Percentiles rank a stretch among this genome's conserved stretches.
phyloP scores from a whole-genome alignment of 2,888 invertebrate genomes.

The Eudemis profundana region DNA sequence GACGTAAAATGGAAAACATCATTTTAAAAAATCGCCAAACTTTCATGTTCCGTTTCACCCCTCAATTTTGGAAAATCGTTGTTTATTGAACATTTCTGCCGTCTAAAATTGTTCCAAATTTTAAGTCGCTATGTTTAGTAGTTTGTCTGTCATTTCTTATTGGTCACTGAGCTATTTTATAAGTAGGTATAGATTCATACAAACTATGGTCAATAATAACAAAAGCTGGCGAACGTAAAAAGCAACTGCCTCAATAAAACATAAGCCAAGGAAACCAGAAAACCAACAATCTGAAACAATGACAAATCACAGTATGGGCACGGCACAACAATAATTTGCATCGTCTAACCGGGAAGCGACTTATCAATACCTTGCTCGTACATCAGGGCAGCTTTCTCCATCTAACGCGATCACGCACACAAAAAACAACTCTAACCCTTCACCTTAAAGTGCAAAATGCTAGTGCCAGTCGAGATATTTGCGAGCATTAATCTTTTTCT shows the following conservation, averaged over 20 bases:
- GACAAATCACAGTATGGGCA: constrained; percentile 43
- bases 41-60: too few relatives aligned
- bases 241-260: not conserved
- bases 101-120: too few relatives aligned
- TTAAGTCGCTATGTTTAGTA: too few relatives aligned
- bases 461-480: constrained; percentile 18
- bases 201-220: too few relatives aligned
- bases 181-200: too few relatives aligned
- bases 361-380: constrained; percentile 70
- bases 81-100: too few relatives aligned
- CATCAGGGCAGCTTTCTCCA: constrained; percentile 74
- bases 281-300: constrained; percentile 35
- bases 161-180: too few relatives aligned
- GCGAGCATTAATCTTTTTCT: constrained; percentile 44
- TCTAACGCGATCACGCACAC: constrained; percentile 36
- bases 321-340: constrained; percentile 45
- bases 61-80: too few relatives aligned
- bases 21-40: too few relatives aligned
- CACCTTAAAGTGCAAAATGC: constrained; percentile 24
- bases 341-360: constrained; percentile 70
- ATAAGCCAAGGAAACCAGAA: constrained; percentile 7
- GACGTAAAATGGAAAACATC: too few relatives aligned
- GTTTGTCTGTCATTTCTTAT: too few relatives aligned
- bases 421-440: constrained; percentile 8
- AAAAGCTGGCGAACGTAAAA: not conserved